Base-by-base conservation (phyloP, 2,888 invertebrate species). In the Drosophila helvetica region DNA sequence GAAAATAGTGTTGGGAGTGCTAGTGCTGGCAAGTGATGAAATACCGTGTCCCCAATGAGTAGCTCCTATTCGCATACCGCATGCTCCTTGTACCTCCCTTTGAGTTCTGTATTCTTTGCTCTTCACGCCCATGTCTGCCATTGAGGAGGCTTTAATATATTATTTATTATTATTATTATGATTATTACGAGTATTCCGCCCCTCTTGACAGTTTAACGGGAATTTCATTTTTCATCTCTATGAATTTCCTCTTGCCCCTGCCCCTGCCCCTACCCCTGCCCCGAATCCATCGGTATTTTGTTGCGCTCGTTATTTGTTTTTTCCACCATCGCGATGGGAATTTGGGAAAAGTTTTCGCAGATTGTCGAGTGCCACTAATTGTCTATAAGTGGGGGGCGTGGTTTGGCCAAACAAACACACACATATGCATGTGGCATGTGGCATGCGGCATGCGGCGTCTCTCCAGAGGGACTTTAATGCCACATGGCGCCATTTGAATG, bases 131-230 rank as follows among this genome's bases (percentile, higher is more conserved):
- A 4, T n/a, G 55, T 7, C 63, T 56, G 59, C 47, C 55, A 53
- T 55, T 61, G 60, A 45, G 54, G 67, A 53, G 50, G 53, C 56
- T 71, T 60, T 68, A 56, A 75, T 75, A 60, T 74, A 60, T 61
- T 74, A 74, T 80, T 72, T 69, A 73, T 66, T 67, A 60, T 61
- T 73, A 74, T 80, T 69, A 61, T 70, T 52, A 62, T 74, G 53
- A 65, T 61, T 54, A 66, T 67, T 62, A 66, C 65, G 67, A 52
- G 62, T 59, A 48, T 62, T 57, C 60, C 68, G 27, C 52, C 57
- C 8, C 47, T 18, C 46, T 61, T 53, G 55, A 17, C 56, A 53
- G 56, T 53, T 70, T 68, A 46, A 50, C 50, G 54, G 55, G 47
- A 70, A 69, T 79, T 79, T 69, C 43, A 76, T 77, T 67, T 64